These are phyloP conservation scores for Drosophila eugracilis DNA, from an alignment of 1,140 invertebrate species.

Conservation along the genomic window DNA sequence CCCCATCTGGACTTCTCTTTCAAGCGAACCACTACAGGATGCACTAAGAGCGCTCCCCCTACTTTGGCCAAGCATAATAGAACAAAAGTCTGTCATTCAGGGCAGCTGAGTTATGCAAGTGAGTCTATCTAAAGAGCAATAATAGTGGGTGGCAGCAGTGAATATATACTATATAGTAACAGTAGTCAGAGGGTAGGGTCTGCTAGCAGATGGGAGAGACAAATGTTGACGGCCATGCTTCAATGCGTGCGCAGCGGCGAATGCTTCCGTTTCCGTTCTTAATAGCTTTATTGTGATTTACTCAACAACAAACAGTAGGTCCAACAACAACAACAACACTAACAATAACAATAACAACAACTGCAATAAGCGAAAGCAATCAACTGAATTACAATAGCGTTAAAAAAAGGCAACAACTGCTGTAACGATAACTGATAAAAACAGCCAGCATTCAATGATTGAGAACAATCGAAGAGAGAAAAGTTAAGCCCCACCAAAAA, in stretches of 20 bases:
- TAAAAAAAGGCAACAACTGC: slow-evolving; percentile 61
- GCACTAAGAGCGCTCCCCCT: slow-evolving; percentile 17
- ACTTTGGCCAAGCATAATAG: slow-evolving; percentile 1
- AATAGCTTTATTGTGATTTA: slow-evolving; percentile 84
- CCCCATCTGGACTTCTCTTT: slow-evolving; percentile 2
- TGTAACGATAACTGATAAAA: slow-evolving; percentile 68
- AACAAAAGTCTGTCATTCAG: slow-evolving; percentile 24
- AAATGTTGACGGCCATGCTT: slow-evolving; percentile 76
- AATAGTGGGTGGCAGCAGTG: slow-evolving; percentile 1
- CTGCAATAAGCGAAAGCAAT: slow-evolving; percentile 65
- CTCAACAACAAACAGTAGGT: slow-evolving; percentile 58
- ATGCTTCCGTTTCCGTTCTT: slow-evolving; percentile 84
- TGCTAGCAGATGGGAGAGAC: slow-evolving; percentile 7
- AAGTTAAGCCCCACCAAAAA: slow-evolving; percentile 33
- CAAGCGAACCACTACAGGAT: background rate
- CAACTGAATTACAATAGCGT: slow-evolving; percentile 79
- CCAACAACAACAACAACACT: slow-evolving; percentile 18
- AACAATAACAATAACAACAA: slow-evolving; percentile 1
- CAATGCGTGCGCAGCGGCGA: slow-evolving; percentile 80
- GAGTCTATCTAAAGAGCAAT: slow-evolving; percentile 10
- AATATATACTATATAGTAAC: background rate
- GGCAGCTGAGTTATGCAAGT: slow-evolving; percentile 11
- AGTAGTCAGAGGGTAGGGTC: background rate
- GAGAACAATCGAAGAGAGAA: slow-evolving; percentile 50
- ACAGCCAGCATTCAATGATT: slow-evolving; percentile 52